Base-by-base conservation (phyloP, 2,113 vertebrate genomes). In the Scomber scombrus region DNA sequence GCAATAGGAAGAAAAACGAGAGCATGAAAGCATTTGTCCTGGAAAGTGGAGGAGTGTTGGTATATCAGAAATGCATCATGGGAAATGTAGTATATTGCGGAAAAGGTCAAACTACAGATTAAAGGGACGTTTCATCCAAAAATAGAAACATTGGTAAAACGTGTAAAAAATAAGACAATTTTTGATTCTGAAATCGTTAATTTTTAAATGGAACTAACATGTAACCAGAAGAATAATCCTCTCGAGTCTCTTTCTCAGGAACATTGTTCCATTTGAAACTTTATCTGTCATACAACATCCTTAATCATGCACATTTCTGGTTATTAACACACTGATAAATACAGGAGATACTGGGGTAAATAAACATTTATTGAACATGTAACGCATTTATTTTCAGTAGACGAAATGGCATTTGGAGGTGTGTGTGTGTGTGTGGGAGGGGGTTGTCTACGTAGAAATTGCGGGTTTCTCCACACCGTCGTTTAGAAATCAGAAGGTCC, bases 321-420 rank as follows among this genome's bases (percentile, higher is more conserved):
- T 16, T 11, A 56, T 2, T 7, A 34, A 13, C 12, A 15, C 34
- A 16, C 29, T 26, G 11, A 55, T 19, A 7, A 65, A 73, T 3
- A 68, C n/a, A 56, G 16, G n/a, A 54, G 19, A 46, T 40, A 45
- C 49, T 31, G 65, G 77, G 73, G 61, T 78, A 88, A 82, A 90
- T 83, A 75, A 75, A 88, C 69, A 80, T 93, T 93, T 93, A 93
- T 91, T 93, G 51, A 82, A 84, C 21, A 82, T 19, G 31, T 75
- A 75, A 75, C 29, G 1, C 1, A 57, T 56, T 49, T 31, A 67
- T 63, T 60, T 15, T 84, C 23, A 80, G 61, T 64, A 5, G 18
- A 81, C n/a, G 45, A 71, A 57, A 85, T 80, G 45, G 65, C 46
- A 80, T 72, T 54, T 46, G 21, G 12, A 80, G 15, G 40, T 49